Evolutionary conservation across 1,140 invertebrate genomes (phyloP), one percentile per base, ranked within the genome.

Genomic region (Stegodyphus mimosarum): DNA sequence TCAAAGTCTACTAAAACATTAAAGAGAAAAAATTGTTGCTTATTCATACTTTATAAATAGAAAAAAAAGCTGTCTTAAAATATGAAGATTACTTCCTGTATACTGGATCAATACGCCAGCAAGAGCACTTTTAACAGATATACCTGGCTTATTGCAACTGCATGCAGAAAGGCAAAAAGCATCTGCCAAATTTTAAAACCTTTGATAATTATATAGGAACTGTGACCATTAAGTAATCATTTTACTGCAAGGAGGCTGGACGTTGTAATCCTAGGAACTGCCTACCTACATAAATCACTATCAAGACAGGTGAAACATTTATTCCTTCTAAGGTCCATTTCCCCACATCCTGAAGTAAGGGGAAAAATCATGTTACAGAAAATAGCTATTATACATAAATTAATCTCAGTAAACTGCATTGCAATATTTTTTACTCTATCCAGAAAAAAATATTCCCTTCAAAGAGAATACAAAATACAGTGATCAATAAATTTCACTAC

Each of bases 201-300:
- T 69, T 69, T 84, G 49, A 73, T 69, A 76, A 69, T 76, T 84
- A 60, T 73, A 84, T 84, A 84, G 81, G 81, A 84, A 84, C 81
- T 84, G 81, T 84, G 72, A 84, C 81, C 81, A 84, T 84, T 74
- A 33, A 71, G 70, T 70, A 69, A 75, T 69, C 13, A 84, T 52
- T 75, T 67, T 84, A 75, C 49, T 63, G 53, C 15, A 75, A 84
- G 81, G 81, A 84, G 73, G 64, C 81, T 84, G 81, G 81, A 84
- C 81, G 81, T 84, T 74, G 75, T 67, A 9, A 76, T 75, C 66
- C 81, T 84, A 84, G 73, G 73, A 84, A 75, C 63, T 84, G 71
- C 64, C 81, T 84, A 84, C 52, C 79, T 81, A 81, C 52, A 17
- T 60, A 81, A 64, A 81, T 73, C 17, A 81, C 52, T 74, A 76